Conservation (phyloP, 2,888 invertebrate species). For the Cephonodes hylas region DNA sequence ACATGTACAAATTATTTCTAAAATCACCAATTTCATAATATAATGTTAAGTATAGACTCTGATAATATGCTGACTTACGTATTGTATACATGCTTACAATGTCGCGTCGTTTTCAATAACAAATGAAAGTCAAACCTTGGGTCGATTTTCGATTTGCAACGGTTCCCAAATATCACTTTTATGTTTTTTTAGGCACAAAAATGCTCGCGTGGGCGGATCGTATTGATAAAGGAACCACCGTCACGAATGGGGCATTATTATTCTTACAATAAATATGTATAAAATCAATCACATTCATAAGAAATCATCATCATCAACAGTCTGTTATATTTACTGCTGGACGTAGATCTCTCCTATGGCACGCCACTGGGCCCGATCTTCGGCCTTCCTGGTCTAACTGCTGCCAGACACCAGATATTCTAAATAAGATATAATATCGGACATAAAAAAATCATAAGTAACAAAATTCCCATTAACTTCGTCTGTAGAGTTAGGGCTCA, state of each 20-base stretch:
- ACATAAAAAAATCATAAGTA: no score
- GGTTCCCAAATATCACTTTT: not conserved
- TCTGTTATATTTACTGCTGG: no score
- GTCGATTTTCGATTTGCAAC: not conserved
- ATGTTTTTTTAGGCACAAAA: not conserved
- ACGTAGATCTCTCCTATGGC: no score
- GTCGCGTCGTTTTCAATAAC: not conserved
- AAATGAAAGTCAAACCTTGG: not conserved
- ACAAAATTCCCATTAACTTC: no score
- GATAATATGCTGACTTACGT: not conserved
- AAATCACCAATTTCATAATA: not conserved
- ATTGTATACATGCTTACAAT: not conserved
- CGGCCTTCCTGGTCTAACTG: no score
- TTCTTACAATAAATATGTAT: not conserved
- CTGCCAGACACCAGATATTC: no score
- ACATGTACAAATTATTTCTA: no score
- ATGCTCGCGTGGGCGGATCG: not conserved
- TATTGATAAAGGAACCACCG: not conserved
- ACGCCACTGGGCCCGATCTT: no score
- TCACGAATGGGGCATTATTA: not conserved
- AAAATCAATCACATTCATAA: not conserved
- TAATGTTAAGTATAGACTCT: not conserved
- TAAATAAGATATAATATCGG: no score
- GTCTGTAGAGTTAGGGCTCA: no score
- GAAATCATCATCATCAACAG: not conserved